phyloP scores from a whole-genome alignment of 2,797 vertebrate species.

The Glyptemys insculpta region DNA sequence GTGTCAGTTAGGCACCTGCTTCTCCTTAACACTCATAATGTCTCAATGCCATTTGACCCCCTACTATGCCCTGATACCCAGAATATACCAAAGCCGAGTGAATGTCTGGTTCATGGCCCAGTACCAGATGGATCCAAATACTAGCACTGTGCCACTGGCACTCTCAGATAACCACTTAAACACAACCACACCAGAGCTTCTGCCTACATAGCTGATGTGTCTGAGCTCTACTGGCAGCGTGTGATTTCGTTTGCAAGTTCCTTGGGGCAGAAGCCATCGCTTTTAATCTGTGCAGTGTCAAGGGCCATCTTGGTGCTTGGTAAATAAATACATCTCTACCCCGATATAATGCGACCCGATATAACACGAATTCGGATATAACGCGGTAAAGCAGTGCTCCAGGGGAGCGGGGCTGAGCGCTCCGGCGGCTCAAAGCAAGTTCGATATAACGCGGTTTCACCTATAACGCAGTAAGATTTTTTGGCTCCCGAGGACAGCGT shows the following conservation, averaged over 20 bases:
- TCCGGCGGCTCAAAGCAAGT: too few relatives aligned
- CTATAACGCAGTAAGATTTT: too few relatives aligned
- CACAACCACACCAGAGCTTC: background rate
- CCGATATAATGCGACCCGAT: too few relatives aligned
- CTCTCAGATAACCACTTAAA: background rate
- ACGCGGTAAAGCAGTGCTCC: too few relatives aligned
- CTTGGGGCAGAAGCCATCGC: too few relatives aligned
- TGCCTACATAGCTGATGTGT: background rate
- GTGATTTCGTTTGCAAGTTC: background rate
- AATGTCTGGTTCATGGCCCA: background rate
- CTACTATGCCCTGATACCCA: too few relatives aligned
- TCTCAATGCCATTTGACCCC: background rate
- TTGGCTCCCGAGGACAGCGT: too few relatives aligned
- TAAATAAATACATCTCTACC: background rate
- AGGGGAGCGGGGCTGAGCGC: too few relatives aligned
- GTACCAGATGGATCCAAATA: background rate
- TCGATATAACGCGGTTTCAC: too few relatives aligned
- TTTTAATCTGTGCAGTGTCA: background rate
- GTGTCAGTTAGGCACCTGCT: background rate
- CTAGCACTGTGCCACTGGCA: background rate
- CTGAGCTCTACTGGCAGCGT: background rate
- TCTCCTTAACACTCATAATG: background rate
- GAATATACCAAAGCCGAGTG: background rate
- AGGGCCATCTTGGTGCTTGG: background rate
- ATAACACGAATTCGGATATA: too few relatives aligned